A percentile compares a stretch with the other conserved stretches of the same genome.
Evolutionary conservation across 2,888 invertebrate genomes (phyloP).

Genomic region (Lutraria lutraria): DNA sequence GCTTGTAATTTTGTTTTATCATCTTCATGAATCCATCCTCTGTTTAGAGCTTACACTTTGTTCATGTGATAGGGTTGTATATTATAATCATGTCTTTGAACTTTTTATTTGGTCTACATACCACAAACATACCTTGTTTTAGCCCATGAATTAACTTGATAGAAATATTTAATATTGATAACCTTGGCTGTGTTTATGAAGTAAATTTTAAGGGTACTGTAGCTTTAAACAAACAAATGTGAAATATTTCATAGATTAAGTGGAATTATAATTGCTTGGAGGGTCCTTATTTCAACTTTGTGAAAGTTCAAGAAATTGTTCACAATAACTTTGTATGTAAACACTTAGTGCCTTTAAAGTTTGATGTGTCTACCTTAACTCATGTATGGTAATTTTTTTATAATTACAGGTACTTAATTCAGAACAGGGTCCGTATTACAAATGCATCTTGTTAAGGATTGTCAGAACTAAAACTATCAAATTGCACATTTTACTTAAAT

Average conservation of each 20-base stretch:
- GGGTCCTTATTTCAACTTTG: background rate
- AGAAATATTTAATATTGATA: constrained; percentile 17
- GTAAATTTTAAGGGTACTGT: background rate
- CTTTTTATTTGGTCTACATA: constrained; percentile 28
- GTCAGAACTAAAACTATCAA: no score
- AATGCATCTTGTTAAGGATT: no score
- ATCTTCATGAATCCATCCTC: background rate
- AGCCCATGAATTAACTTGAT: constrained; percentile 5
- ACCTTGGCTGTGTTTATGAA: background rate
- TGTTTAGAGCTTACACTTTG: constrained; percentile 7
- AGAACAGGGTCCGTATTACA: no score
- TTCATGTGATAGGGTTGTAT: constrained; percentile 17
- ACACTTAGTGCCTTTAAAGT: no score
- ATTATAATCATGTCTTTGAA: constrained; percentile 22
- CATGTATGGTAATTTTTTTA: no score
- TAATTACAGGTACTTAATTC: no score
- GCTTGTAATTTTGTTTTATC: constrained; percentile 17
- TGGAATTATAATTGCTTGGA: background rate
- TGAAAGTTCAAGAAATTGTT: constrained; percentile 4
- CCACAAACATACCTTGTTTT: background rate
- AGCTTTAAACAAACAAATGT: background rate
- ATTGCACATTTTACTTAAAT: no score
- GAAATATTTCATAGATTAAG: constrained; percentile 17
- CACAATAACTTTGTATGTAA: no score
- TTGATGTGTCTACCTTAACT: no score